A percentile compares a stretch with the other conserved stretches of the same genome.
These are phyloP conservation scores for Pogonocherus hispidulus DNA, from an alignment of 2,888 invertebrate species.

Conservation along the genomic window DNA sequence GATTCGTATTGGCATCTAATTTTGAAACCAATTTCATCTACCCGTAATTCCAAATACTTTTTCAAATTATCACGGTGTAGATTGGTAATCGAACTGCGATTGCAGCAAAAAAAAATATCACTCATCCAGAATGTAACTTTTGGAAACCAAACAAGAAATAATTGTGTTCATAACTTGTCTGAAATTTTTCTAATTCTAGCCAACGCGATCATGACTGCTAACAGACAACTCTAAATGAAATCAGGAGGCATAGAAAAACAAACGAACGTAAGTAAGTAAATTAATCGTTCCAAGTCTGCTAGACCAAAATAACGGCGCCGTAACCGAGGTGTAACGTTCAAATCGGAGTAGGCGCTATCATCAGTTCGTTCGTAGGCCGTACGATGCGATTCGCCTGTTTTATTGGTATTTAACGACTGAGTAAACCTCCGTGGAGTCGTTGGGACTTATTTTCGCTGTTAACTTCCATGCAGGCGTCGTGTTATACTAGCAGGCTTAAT, in stretches of 20 bases:
- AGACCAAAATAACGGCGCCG: not conserved
- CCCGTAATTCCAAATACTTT: too few species aligned
- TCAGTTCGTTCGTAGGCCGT: slow-evolving; percentile 23
- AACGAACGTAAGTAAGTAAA: not conserved
- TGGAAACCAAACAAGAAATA: too few species aligned
- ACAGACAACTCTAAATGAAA: not conserved
- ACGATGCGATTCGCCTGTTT: slow-evolving; percentile 22
- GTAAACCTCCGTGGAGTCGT: not conserved
- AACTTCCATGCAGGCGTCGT: slow-evolving; percentile 4
- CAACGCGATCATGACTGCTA: not conserved
- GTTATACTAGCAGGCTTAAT: slow-evolving; percentile 4
- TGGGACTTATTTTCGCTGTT: slow-evolving; percentile 10
- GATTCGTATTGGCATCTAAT: too few species aligned
- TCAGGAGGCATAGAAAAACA: not conserved
- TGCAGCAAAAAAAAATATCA: too few species aligned
- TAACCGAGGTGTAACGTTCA: slow-evolving; percentile 10
- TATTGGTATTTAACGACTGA: slow-evolving; percentile 29
- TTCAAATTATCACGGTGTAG: too few species aligned
- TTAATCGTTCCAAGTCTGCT: not conserved
- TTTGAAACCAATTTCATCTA: too few species aligned
- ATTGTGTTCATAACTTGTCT: too few species aligned
- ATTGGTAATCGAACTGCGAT: too few species aligned
- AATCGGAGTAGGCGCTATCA: slow-evolving; percentile 20
- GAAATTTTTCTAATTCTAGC: not conserved
- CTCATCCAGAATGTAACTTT: too few species aligned